Base-by-base conservation (phyloP, 2,113 vertebrate genomes). In the Smithornis capensis region DNA sequence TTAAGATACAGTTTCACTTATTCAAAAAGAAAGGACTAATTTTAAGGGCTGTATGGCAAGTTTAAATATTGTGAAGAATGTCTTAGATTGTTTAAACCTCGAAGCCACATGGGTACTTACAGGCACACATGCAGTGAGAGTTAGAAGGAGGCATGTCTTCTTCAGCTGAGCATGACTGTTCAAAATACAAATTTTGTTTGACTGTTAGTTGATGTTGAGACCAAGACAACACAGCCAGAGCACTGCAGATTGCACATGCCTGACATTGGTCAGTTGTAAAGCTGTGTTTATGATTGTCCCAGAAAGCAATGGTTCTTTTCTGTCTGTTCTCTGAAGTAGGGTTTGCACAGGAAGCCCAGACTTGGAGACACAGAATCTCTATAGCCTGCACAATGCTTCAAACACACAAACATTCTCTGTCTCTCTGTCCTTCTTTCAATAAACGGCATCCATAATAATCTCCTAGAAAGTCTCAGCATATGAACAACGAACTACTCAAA, bases 21-120 rank as follows among this genome's bases (percentile, higher is more conserved):
- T 69, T 71, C 14, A 52, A 12, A 79, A 91, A 96, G 53, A 77
- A 21, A 59, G 27, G 59, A 19, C 17, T 97, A 87, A 83, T 89
- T 95, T 8, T 40, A 83, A 83, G 50, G 44, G 45, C 23, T 56
- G 7, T 33, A 55, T 33, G 33, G 21, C 1, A 6, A 53, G 37
- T 78, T 74, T 63, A 64, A 69, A 56, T 82, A 29, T 45, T 82
- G 42, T 50, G 52, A 92, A 87, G 50, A 75, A 47, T 35, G 18
- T 67, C 23, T 76, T 25, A 60, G 14, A 27, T 22, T 64, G 25
- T 67, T 83, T 75, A 88, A 71, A 81, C 21, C 33, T 79, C 63
- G 37, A 76, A 73, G 19, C 12, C 74, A 7, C 15, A 4, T 8
- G 7, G 4, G 19, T 65, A 19, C 40, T 76, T 69, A 14, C 7